Evolutionary conservation across 2,888 invertebrate genomes (phyloP).

Genomic region (Chloroclysta siterata): DNA sequence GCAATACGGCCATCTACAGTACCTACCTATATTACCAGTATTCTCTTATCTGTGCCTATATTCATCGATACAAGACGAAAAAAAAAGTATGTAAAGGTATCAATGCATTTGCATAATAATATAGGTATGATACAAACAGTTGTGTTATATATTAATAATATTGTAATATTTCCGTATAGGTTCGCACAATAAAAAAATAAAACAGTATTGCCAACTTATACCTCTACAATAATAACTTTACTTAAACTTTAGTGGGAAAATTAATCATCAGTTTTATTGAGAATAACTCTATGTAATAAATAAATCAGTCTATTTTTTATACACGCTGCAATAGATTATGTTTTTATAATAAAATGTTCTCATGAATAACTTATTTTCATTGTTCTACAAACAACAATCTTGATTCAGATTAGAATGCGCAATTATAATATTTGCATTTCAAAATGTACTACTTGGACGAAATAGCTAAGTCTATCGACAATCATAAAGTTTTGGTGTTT

Average conservation of each 20-base stretch:
- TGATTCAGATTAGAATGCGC: conserved; percentile 16
- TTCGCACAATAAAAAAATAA: neutral
- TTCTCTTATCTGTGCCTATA: too few relatives aligned
- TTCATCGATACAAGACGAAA: too few relatives aligned
- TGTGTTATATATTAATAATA: too few relatives aligned
- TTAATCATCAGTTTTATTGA: neutral
- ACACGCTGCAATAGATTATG: neutral
- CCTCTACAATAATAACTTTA: neutral
- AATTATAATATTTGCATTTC: conserved; percentile 33
- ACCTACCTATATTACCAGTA: too few relatives aligned
- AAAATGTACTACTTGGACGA: conserved; percentile 64
- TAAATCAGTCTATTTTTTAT: neutral
- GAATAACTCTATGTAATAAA: neutral
- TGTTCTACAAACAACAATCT: too few relatives aligned
- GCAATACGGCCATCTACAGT: too few relatives aligned
- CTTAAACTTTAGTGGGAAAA: neutral
- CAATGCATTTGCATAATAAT: too few relatives aligned
- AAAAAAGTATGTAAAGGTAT: too few relatives aligned
- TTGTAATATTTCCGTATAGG: too few relatives aligned
- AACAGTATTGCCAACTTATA: neutral
- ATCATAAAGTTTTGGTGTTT: conserved; percentile 52
- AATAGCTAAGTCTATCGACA: conserved; percentile 68
- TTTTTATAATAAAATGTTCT: neutral
- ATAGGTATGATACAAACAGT: too few relatives aligned
- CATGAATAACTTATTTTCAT: neutral